Evolutionary conservation across 2,797 vertebrate species (phyloP), one percentile per base, ranked within the genome.

Genomic region (Stomatorhinus walkeri): DNA sequence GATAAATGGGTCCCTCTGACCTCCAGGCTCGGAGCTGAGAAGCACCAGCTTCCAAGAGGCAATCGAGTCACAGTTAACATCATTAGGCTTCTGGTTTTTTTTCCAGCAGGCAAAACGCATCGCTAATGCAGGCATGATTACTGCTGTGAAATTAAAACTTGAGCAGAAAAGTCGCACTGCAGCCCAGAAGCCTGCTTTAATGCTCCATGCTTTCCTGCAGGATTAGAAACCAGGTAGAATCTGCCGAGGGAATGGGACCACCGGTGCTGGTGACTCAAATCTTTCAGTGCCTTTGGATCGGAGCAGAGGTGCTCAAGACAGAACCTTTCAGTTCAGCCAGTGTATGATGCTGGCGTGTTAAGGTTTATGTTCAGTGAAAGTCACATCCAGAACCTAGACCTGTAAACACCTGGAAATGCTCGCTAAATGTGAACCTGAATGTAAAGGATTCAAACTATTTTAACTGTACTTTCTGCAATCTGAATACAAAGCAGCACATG

Each of bases 1-100:
- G 52, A 87, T 61, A 59, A 87, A 87, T 87, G 28, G 51, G 2
- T 59, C 19, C 85, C 85, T 59, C 54, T 40, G 85, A 87, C 32
- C 54, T 59, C 36, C 28, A 19, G 51, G 51, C 22, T 86, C 49
- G 9, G 48, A 19, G 28, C 48, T 16, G 48, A 32, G 48, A 14
- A 22, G 19, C 28, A 59, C 6, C 52, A 40, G 52, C 14, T 54
- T 36, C 24, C 24, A 54, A 49, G 24, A 51, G 8, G 54, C 28
- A 87, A 22, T 32, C 32, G 32, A 87, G 51, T 59, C 85, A n/a
- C 85, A 87, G 7, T 87, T 56, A 19, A 28, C 32, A 87, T 59
- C 52, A 87, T 87, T 59, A 59, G 32, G 24, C 10, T 46, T 22
- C 28, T 19, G 40, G 5, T 46, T 46, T 46, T 56, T 56, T 87